Evolutionary conservation across 37 sponge, comb jelly and placozoan species (phyloP), one percentile per base, ranked within the genome.

Genomic region (Cliona cf. orientalis): DNA sequence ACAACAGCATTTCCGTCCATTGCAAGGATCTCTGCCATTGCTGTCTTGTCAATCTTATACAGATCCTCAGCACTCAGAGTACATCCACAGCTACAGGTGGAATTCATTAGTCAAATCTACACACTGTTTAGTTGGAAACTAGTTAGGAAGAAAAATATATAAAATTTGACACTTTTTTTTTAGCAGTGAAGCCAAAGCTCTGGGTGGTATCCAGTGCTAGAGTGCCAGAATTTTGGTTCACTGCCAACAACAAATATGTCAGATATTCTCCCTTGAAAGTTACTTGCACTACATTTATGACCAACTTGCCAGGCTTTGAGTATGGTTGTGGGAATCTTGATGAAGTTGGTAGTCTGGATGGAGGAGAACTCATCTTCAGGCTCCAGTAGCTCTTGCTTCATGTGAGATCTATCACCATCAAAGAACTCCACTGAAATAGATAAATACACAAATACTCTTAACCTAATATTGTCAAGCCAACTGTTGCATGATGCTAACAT

Each of bases 31-130:
- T 90, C 90, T 2, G 84, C 79, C 57, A 90, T 68, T 42, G 75
- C 90, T 31, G 90, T 90, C 75, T 84, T 90, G 80, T 90, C 90
- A 64, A 90, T 74, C 79, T 90, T 90, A 66, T 83, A 90, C n/a
- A 62, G 73, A 59, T 90, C 90, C 31, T 90, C 90, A 21, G 84
- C 84, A 64, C 49, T 78, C 28, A 90, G 35, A 21, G 39, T 46
- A 37, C 90, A 79, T 40, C 90, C 90, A 77, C 90, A 90, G 34
- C 84, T 84, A 40, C 39, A 67, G 35, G 32, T 28, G 12, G 38
- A 66, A 7, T 39, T 35, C 39, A 66, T 19, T 33, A 80, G 35
- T 37, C 7, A 17, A 19, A 49, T 11, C 17, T 19, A 17, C 17
- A 49, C 14, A 19, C 11, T 19, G 11, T 19, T 19, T 49, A 49